Base-by-base conservation (phyloP, 2,797 vertebrate genomes). In the Tangara arthus region DNA sequence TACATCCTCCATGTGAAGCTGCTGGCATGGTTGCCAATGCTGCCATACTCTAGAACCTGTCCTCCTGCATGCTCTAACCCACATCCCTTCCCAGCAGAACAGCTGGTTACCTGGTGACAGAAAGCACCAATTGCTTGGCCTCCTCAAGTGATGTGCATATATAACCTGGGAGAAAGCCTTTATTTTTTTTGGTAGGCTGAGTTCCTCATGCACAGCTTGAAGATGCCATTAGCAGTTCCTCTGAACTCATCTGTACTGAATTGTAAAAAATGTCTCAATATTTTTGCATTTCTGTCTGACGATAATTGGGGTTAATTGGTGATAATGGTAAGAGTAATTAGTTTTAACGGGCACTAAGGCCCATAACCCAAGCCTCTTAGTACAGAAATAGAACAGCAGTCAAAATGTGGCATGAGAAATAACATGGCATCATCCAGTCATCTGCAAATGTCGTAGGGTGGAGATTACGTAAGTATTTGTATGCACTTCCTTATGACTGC, bases 281-380 rank as follows among this genome's bases (percentile, higher is more conserved):
- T 73, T 87, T 89, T 93, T 94, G 64, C 73, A 57, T 94, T 89
- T 81, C 86, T 90, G 28, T 41, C 77, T 95, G 86, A 90, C 6
- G 3, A 64, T 94, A 84, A 88, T 90, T 24, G 8, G 56, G 73
- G 93, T 94, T 95, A 96, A 95, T 84, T 90, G 86, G 79, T 85
- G 56, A 89, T 94, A 90, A 94, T 80, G 30, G 60, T 89, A 87
- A 92, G 64, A 37, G 78, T 93, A 90, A 95, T 95, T 93, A 94
- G 77, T 72, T 95, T 94, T 92, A 87, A 82, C 66, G 70, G 81
- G 41, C 73, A 60, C 47, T 68, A 73, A 90, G 78, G 52, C 59
- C 73, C 83, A 89, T 79, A 95, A 60, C 77, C 55, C 90, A 89
- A 84, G 64, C 50, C 11, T 86, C 57, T 91, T 76, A 65, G 4